phyloP scores from a whole-genome alignment of 1,140 invertebrate genomes.

The Pemphigus obesinymphae region DNA sequence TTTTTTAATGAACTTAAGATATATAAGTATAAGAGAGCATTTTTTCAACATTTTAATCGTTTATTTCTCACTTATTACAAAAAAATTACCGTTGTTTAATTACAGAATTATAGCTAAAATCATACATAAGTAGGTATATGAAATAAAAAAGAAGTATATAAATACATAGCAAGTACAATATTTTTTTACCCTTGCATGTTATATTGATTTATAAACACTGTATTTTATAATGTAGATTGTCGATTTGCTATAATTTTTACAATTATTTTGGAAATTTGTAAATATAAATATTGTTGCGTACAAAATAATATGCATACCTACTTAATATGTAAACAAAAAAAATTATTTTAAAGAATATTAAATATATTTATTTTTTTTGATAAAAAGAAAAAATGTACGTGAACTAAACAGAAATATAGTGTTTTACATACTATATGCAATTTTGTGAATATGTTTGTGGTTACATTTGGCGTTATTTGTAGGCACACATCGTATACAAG shows the following conservation, averaged over 20 bases:
- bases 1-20: too few relatives aligned
- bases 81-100: too few relatives aligned
- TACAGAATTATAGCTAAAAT: too few relatives aligned
- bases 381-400: background rate
- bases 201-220: too few relatives aligned
- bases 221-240: background rate
- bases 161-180: too few relatives aligned
- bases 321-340: too few relatives aligned
- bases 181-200: too few relatives aligned
- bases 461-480: background rate
- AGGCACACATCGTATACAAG: background rate
- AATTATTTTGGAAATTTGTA: background rate
- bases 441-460: background rate
- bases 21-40: too few relatives aligned
- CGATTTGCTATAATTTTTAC: background rate
- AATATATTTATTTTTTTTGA: background rate
- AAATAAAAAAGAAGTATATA: too few relatives aligned
- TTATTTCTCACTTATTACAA: too few relatives aligned
- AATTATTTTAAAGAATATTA: background rate
- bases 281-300: background rate
- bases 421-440: background rate
- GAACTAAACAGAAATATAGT: background rate
- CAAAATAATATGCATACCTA: background rate
- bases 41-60: too few relatives aligned
- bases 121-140: too few relatives aligned